Evolutionary conservation across 2,888 invertebrate species (phyloP).

Genomic region (Cheilosia pagana): DNA sequence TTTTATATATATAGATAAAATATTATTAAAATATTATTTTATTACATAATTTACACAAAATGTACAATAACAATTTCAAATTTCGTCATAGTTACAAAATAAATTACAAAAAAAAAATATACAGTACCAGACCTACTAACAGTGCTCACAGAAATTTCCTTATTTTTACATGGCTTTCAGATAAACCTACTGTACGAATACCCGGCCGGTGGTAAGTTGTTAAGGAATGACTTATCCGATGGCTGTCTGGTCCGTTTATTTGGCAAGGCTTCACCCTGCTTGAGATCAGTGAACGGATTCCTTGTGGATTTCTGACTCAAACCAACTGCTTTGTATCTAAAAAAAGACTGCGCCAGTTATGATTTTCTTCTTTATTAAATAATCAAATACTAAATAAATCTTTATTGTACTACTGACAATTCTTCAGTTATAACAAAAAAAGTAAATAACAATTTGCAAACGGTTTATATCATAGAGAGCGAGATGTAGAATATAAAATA

Average conservation of each 20-base stretch:
- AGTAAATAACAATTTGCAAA: too few relatives aligned
- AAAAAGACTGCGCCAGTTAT: too few relatives aligned
- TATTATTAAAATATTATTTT: conserved; percentile 3
- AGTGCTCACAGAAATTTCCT: background rate
- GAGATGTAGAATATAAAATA: too few relatives aligned
- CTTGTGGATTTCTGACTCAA: conserved; percentile 78
- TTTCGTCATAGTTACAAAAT: conserved; percentile 32
- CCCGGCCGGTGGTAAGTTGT: conserved; percentile 77
- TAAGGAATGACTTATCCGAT: conserved; percentile 78
- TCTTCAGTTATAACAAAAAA: too few relatives aligned
- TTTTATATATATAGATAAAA: too few relatives aligned
- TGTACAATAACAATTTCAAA: background rate
- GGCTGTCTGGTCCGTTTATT: conserved; percentile 72
- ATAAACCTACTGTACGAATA: conserved; percentile 46
- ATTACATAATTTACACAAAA: conserved; percentile 27
- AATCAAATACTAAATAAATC: too few relatives aligned
- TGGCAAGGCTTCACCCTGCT: conserved; percentile 81
- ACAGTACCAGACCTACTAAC: background rate
- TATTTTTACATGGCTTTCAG: conserved; percentile 56
- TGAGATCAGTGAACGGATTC: conserved; percentile 82
- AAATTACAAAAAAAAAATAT: conserved; percentile 40
- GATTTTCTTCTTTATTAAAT: too few relatives aligned
- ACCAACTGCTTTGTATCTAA: conserved; percentile 78
- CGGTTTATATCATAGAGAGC: too few relatives aligned
- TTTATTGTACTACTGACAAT: too few relatives aligned